These are phyloP conservation scores for Eurystomus glaucurus DNA, from an alignment of 2,797 vertebrate species.

Conservation along the genomic window DNA sequence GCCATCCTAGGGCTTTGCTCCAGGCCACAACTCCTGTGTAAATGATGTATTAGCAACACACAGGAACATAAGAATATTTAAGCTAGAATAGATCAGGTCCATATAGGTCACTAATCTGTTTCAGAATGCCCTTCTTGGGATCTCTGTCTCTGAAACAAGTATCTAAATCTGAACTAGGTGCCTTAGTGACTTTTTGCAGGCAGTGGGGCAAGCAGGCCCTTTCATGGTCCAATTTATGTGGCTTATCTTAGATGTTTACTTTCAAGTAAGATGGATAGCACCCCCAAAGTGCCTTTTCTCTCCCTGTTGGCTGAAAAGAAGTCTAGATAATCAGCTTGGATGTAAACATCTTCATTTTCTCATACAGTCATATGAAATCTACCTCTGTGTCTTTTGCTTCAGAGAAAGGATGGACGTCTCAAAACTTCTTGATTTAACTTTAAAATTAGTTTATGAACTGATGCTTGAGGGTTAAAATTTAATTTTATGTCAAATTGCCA, in stretches of 20 bases:
- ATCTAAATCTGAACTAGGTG: not conserved
- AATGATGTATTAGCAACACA: not conserved
- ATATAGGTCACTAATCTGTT: conserved; percentile 42
- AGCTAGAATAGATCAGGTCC: conserved; percentile 15
- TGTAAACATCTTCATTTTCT: not conserved
- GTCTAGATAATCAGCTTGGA: not conserved
- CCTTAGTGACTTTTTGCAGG: not conserved
- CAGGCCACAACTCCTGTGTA: conserved; percentile 43
- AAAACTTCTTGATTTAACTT: conserved; percentile 59
- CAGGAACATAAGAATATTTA: conserved; percentile 48
- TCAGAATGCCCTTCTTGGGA: not conserved
- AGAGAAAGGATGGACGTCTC: conserved; percentile 49
- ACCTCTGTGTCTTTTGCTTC: conserved; percentile 57
- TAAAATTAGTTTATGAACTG: conserved; percentile 58
- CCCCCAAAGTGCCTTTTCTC: not conserved
- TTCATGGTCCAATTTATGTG: not conserved
- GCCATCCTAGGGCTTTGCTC: conserved; percentile 29
- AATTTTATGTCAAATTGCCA: conserved; percentile 49
- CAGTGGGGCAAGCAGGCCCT: not conserved
- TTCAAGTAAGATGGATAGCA: not conserved
- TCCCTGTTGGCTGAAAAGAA: not conserved
- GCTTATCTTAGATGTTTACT: not conserved
- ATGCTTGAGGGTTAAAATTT: conserved; percentile 64
- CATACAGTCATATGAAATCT: not conserved
- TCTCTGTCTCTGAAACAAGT: not conserved